Base-by-base conservation (phyloP, 2,888 invertebrate genomes). In the Branchellion lobata region DNA sequence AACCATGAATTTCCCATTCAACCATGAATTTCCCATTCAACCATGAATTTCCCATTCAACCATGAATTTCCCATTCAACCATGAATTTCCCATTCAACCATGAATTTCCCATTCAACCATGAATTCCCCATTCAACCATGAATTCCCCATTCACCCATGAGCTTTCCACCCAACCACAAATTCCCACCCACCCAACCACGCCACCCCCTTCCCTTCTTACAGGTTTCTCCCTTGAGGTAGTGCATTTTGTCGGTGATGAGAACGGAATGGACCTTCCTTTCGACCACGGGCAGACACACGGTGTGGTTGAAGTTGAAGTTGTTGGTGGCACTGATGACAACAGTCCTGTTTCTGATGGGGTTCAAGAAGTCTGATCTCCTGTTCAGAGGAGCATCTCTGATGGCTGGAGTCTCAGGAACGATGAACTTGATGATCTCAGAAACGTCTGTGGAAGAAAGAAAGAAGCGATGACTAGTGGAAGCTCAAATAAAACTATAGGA, bases 171-270 rank as follows among this genome's bases (percentile, higher is more conserved):
- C n/a, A n/a, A n/a, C n/a, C n/a, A n/a, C n/a, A n/a, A n/a, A n/a
- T n/a, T n/a, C n/a, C n/a, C n/a, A n/a, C n/a, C n/a, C n/a, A n/a
- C n/a, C n/a, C n/a, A n/a, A n/a, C n/a, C n/a, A n/a, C n/a, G n/a
- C n/a, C n/a, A n/a, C n/a, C n/a, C n/a, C n/a, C n/a, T n/a, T n/a
- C n/a, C n/a, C n/a, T n/a, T n/a, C n/a, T n/a, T 8, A 57, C 61
- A 3, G 3, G 24, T 24, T 24, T 57, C 61, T 57, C 61, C 61
- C 24, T 57, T 57, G 11, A 57, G 3, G 61, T 57, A 57, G 24
- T n/a, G 5, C 61, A 57, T n/a, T 57, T 57, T 57, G 61, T 57
- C 24, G 61, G 61, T 57, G 61, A 57, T 57, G 61, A 57, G 5
- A 5, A 57, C 24, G n/a, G 61, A n/a, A n/a, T 57, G 61, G 21